Percentiles rank a stretch among this genome's conserved stretches.
Conservation (phyloP, 2,113 vertebrate species). For the Apeltes quadracus region DNA sequence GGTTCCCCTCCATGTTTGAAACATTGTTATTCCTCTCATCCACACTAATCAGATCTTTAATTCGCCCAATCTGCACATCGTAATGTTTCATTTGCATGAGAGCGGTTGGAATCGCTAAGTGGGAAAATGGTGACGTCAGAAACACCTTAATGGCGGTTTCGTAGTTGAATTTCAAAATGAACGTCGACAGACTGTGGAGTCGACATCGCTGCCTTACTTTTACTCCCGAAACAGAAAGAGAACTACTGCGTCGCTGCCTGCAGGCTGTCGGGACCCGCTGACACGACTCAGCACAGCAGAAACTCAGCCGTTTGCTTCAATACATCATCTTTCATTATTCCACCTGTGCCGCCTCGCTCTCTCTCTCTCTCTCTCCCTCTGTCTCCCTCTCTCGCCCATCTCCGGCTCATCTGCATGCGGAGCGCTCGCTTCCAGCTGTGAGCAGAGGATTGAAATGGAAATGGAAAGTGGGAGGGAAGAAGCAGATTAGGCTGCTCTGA, state of each 20-base stretch:
- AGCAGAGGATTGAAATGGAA: slow-evolving; percentile 81
- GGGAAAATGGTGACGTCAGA: neutral
- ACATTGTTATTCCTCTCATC: neutral
- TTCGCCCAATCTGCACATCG: neutral
- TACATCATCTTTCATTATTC: slow-evolving; percentile 30
- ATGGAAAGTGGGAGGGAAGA: slow-evolving; percentile 58
- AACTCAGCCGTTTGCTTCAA: slow-evolving; percentile 52
- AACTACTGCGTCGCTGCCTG: too few relatives aligned
- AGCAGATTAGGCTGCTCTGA: slow-evolving; percentile 68
- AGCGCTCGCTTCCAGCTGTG: slow-evolving; percentile 76
- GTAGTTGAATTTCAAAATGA: neutral
- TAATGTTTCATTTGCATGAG: slow-evolving; percentile 1
- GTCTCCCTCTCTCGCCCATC: neutral
- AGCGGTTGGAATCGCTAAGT: neutral
- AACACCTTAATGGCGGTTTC: neutral
- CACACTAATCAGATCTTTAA: neutral
- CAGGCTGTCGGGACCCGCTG: slow-evolving; percentile 11
- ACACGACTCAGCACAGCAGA: too few relatives aligned
- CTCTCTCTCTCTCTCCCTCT: neutral
- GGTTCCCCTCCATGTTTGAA: neutral
- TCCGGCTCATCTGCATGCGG: slow-evolving; percentile 73
- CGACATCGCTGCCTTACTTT: neutral
- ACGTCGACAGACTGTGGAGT: neutral
- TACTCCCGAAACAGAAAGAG: neutral
- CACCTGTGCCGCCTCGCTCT: neutral